Evolutionary conservation across 2,797 vertebrate genomes (phyloP).

Genomic region (Stomatorhinus walkeri): DNA sequence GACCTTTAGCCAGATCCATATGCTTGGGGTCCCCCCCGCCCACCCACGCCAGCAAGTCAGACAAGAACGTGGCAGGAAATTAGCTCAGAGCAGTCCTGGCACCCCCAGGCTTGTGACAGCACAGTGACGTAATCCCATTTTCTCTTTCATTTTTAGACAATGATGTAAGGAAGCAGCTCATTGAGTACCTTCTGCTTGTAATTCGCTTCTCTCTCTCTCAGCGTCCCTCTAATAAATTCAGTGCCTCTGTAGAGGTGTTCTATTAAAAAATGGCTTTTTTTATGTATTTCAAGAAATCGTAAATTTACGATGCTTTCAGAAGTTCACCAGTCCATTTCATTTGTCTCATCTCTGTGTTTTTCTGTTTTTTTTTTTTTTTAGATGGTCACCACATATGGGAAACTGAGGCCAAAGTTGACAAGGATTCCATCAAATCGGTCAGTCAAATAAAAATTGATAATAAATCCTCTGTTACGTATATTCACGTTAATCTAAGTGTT

Average conservation of each 20-base stretch:
- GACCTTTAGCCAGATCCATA: neutral
- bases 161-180: neutral
- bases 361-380: constrained; percentile 39
- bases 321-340: neutral
- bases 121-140: neutral
- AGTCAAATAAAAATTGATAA: constrained; percentile 50
- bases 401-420: constrained; percentile 92
- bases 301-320: neutral
- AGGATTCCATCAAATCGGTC: constrained; percentile 86
- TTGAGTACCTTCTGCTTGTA: neutral
- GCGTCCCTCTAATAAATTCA: neutral
- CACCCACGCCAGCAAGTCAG: neutral
- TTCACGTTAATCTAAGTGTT: neutral
- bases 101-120: neutral
- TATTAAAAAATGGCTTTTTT: neutral
- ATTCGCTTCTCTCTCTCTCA: neutral
- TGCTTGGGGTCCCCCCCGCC: neutral
- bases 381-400: constrained; percentile 98
- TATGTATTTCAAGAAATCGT: neutral
- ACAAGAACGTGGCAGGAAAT: constrained; percentile 15
- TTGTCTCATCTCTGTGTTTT: constrained; percentile 1
- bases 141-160: neutral
- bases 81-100: neutral
- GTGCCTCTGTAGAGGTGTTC: neutral
- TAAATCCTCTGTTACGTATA: neutral